Evolutionary conservation across 2,888 invertebrate genomes (phyloP).

Genomic region (Cylindroiulus punctatus): DNA sequence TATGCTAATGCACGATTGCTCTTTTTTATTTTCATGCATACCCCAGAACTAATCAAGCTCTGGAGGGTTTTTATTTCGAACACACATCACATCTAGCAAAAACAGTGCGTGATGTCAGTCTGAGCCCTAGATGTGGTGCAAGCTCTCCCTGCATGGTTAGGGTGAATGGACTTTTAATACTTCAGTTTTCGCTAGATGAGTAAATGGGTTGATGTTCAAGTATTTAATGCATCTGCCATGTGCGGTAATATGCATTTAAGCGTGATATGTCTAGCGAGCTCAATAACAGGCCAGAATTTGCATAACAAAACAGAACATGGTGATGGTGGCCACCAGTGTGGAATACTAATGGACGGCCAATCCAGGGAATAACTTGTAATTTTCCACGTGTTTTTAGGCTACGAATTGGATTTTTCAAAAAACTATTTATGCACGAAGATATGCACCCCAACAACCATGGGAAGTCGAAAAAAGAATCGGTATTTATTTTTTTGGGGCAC

Average conservation of each 20-base stretch:
- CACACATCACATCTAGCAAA: not conserved
- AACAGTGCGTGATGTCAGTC: not conserved
- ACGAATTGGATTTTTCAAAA: no score
- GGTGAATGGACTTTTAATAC: not conserved
- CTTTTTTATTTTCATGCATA: not conserved
- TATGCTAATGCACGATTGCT: not conserved
- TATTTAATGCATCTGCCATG: not conserved
- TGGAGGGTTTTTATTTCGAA: not conserved
- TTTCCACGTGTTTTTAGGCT: not conserved
- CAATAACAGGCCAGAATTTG: slow-evolving; percentile 23
- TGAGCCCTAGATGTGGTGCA: not conserved
- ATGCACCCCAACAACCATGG: no score
- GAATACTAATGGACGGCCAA: not conserved
- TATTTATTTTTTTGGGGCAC: no score
- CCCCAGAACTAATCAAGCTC: not conserved
- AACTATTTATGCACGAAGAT: no score
- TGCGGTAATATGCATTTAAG: slow-evolving; percentile 3
- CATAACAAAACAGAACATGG: not conserved
- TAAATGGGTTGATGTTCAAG: slow-evolving; percentile 6
- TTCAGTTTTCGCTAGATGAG: not conserved
- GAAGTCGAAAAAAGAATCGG: no score
- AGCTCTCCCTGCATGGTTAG: not conserved
- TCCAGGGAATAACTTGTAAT: not conserved
- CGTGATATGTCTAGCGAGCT: not conserved
- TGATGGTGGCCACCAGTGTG: not conserved